Conservation (phyloP, 2,797 vertebrate species). For the Tamandua tetradactyla region DNA sequence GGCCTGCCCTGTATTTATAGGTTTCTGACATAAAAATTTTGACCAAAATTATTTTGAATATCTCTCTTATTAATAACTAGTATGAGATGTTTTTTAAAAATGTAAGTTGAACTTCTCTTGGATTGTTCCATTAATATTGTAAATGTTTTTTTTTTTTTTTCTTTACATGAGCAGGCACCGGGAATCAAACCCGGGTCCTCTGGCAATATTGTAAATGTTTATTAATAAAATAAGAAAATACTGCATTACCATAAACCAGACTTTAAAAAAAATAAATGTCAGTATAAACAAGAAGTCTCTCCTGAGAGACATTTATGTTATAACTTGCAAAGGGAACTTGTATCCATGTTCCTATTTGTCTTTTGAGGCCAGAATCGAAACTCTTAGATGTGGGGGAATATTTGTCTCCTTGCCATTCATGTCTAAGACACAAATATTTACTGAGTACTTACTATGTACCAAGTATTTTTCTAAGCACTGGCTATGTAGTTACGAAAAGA, state of each 20-base stretch:
- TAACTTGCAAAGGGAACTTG: not conserved
- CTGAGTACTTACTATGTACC: not conserved
- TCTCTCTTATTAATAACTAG: not conserved
- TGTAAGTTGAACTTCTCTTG: slow-evolving; percentile 13
- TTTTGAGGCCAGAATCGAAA: not conserved
- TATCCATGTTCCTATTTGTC: not conserved
- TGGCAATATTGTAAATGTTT: not conserved
- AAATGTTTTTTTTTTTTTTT: too few species aligned
- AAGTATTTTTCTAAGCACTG: not conserved
- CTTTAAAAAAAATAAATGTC: not conserved
- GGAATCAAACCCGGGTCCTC: too few species aligned
- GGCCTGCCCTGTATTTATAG: not conserved
- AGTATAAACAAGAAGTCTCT: not conserved
- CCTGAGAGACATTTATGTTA: not conserved
- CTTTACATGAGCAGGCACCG: too few species aligned
- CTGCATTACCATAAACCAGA: not conserved
- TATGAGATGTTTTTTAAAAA: slow-evolving; percentile 28
- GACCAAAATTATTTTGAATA: slow-evolving; percentile 27
- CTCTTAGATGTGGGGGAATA: not conserved
- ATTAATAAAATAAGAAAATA: slow-evolving; percentile 43
- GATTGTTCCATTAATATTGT: not conserved
- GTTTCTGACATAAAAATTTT: not conserved
- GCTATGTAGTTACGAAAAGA: not conserved
- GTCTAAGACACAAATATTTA: not conserved
- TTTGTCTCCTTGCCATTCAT: not conserved